phyloP scores from a whole-genome alignment of 2,888 invertebrate species.

The Ectemnius lituratus region DNA sequence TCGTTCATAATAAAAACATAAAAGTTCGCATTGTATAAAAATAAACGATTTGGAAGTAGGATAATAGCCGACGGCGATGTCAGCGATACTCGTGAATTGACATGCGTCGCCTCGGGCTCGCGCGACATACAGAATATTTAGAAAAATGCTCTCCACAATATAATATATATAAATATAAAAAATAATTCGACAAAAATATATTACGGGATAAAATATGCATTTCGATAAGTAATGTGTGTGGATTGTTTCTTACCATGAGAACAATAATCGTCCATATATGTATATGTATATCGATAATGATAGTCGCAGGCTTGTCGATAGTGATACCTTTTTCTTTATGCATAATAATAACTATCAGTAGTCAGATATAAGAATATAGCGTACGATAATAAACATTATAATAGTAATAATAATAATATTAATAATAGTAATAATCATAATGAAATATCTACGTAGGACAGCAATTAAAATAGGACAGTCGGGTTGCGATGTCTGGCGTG shows the following conservation, averaged over 20 bases:
- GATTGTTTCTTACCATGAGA: slow-evolving; percentile 33
- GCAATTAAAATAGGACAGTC: slow-evolving; percentile 48
- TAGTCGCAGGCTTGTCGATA: slow-evolving; percentile 35
- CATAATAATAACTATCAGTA: not conserved
- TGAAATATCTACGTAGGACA: slow-evolving; percentile 23
- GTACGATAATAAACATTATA: slow-evolving; percentile 28
- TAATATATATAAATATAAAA: slow-evolving; percentile 60
- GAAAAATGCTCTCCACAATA: slow-evolving; percentile 45
- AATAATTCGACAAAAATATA: slow-evolving; percentile 62
- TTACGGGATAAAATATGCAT: slow-evolving; percentile 59
- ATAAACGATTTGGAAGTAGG: slow-evolving; percentile 70
- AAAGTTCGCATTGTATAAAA: slow-evolving; percentile 71
- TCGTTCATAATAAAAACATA: slow-evolving; percentile 65
- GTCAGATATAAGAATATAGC: slow-evolving; percentile 15
- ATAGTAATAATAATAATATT: slow-evolving; percentile 25
- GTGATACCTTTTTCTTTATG: slow-evolving; percentile 20
- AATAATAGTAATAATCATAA: slow-evolving; percentile 47
- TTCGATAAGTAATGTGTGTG: slow-evolving; percentile 50
- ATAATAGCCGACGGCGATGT: slow-evolving; percentile 47
- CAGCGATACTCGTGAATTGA: slow-evolving; percentile 39
- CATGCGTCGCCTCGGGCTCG: slow-evolving; percentile 43
- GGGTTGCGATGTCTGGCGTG: slow-evolving; percentile 38
- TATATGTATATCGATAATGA: slow-evolving; percentile 32
- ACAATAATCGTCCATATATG: too few relatives aligned
- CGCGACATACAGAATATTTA: slow-evolving; percentile 48